phyloP scores from a whole-genome alignment of 2,888 invertebrate genomes.

The Euclidia mi region DNA sequence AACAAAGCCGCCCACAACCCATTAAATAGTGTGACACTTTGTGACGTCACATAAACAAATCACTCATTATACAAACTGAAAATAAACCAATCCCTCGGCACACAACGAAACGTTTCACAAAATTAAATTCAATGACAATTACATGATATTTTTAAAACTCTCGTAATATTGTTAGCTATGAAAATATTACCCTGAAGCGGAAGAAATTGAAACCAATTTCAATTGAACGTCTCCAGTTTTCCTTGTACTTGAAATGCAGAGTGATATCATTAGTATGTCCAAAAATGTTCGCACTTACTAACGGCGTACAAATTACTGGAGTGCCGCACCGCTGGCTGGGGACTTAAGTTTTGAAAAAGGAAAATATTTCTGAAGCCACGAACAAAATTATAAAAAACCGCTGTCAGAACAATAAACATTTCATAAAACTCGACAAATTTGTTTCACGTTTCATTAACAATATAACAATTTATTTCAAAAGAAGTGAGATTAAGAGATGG shows the following conservation, averaged over 20 bases:
- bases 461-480: slow-evolving; percentile 53
- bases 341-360: slow-evolving; percentile 29
- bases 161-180: too few relatives aligned
- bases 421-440: slow-evolving; percentile 56
- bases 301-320: slow-evolving; percentile 14
- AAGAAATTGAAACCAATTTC: not conserved
- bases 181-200: too few relatives aligned
- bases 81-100: too few relatives aligned
- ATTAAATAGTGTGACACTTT: not conserved
- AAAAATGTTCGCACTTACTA: slow-evolving; percentile 8
- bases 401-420: slow-evolving; percentile 31
- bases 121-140: too few relatives aligned
- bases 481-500: slow-evolving; percentile 59
- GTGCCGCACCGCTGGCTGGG: slow-evolving; percentile 4
- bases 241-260: slow-evolving; percentile 6
- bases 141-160: too few relatives aligned
- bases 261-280: not conserved
- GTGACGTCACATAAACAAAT: not conserved
- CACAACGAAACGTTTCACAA: too few relatives aligned
- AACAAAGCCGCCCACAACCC: not conserved
- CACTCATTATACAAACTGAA: not conserved
- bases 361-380: slow-evolving; percentile 24
- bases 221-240: slow-evolving; percentile 2
- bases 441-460: slow-evolving; percentile 56
- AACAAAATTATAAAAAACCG: slow-evolving; percentile 27